A percentile compares a stretch with the other conserved stretches of the same genome.
phyloP scores from a whole-genome alignment of 1,140 invertebrate genomes.

The Papilio xuthus region DNA sequence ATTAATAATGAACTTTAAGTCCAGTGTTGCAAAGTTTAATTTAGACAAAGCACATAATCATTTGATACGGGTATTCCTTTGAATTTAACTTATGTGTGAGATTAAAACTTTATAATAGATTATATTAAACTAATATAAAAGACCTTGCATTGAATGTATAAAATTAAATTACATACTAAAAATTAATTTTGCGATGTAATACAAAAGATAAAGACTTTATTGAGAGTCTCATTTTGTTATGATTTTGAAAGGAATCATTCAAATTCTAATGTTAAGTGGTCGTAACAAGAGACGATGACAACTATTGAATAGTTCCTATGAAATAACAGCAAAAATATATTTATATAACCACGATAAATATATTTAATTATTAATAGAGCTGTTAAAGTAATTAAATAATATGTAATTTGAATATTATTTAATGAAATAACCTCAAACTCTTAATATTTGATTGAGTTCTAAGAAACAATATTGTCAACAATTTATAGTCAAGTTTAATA shows the following conservation, averaged over 20 bases:
- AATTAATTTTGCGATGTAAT: constrained; percentile 5
- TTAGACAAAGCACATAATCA: neutral
- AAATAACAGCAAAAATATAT: neutral
- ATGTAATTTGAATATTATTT: too few relatives aligned
- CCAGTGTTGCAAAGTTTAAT: neutral
- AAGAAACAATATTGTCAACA: neutral
- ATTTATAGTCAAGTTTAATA: constrained; percentile 9
- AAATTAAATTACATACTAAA: constrained; percentile 8
- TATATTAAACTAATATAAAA: constrained; percentile 9
- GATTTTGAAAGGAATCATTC: neutral
- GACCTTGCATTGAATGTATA: constrained; percentile 7
- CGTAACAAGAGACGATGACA: neutral
- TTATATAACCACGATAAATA: too few relatives aligned
- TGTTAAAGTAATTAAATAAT: too few relatives aligned
- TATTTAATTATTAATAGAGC: too few relatives aligned
- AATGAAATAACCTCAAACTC: neutral
- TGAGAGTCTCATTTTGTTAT: constrained; percentile 5
- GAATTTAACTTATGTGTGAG: neutral
- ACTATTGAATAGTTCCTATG: neutral
- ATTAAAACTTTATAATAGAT: constrained; percentile 15
- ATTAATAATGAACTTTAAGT: neutral
- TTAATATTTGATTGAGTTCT: neutral
- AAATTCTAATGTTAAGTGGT: neutral
- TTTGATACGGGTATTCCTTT: neutral
- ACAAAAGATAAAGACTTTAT: neutral